Evolutionary conservation across 1,140 invertebrate genomes (phyloP).

Genomic region (Ooceraea biroi): DNA sequence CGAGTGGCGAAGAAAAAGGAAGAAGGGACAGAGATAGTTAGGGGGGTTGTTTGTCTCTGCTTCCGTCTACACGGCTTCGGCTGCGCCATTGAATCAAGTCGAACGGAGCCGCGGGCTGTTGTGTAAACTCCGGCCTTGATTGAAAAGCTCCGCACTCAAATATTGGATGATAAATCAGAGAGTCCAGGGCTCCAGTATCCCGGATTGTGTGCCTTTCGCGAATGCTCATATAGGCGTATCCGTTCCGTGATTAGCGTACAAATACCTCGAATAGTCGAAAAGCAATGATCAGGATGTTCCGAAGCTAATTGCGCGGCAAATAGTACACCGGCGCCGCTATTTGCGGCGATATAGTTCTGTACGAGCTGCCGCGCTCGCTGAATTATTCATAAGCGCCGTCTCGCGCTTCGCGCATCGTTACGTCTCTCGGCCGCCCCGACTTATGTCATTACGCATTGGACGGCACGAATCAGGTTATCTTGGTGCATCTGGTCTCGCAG

Average conservation of each 20-base stretch:
- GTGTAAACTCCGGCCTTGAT: constrained; percentile 84
- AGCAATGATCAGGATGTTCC: constrained; percentile 60
- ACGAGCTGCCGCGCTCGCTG: constrained; percentile 28
- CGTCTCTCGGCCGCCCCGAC: constrained; percentile 24
- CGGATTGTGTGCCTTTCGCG: constrained; percentile 66
- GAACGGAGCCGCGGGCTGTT: constrained; percentile 82
- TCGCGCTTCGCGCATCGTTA: constrained; percentile 49
- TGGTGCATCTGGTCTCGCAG: constrained; percentile 11
- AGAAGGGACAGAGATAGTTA: constrained; percentile 77
- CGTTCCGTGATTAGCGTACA: constrained; percentile 59
- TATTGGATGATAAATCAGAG: constrained; percentile 85
- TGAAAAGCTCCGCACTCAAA: constrained; percentile 85
- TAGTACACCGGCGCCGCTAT: constrained; percentile 42
- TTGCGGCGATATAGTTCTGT: constrained; percentile 51
- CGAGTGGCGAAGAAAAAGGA: constrained; percentile 65
- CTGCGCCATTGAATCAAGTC: constrained; percentile 81
- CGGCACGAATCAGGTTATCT: constrained; percentile 22
- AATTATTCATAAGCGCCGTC: constrained; percentile 61
- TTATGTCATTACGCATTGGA: constrained; percentile 48
- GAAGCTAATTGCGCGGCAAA: constrained; percentile 62
- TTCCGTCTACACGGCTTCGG: constrained; percentile 81
- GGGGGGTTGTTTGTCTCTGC: constrained; percentile 82
- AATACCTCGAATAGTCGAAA: constrained; percentile 60
- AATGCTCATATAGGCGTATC: constrained; percentile 61
- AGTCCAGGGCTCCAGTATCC: constrained; percentile 72